Evolutionary conservation across 2,113 vertebrate species (phyloP), one percentile per base, ranked within the genome.

Genomic region (Alosa alosa): DNA sequence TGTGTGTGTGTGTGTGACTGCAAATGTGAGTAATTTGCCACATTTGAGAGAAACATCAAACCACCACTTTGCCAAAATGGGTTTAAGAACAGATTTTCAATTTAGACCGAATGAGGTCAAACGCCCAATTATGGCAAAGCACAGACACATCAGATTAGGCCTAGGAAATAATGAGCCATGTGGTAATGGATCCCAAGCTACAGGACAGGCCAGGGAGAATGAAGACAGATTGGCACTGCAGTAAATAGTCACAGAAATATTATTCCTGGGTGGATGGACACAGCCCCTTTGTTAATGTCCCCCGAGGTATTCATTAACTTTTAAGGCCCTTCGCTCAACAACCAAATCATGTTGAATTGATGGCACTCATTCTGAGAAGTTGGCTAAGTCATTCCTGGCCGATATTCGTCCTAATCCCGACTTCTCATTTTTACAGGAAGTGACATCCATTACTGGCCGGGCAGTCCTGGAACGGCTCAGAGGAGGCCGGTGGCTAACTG

Each of bases 371-470:
- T 88, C 83, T 52, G 87, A 89, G 41, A 84, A 84, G 68, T 81
- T 39, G 81, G 75, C 88, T 39, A 86, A 86, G 72, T 78, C 83
- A 85, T 88, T 52, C 86, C 88, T 89, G 89, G 90, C 87, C 89
- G 87, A 88, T 86, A 91, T 89, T 90, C 86, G 83, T 81, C 31
- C 87, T 91, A 89, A 88, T 90, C 81, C 83, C 39, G 18, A 44
- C 49, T 78, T 86, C 86, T 84, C 84, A 81, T 87, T 92, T 91
- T 92, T 89, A 91, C 89, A 89, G 88, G 88, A 93, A 89, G 90
- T 93, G 91, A 92, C 93, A 93, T 88, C 88, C 88, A 93, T 94
- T 94, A 92, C 90, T 93, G 92, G 89, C 92, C 86, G 88, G 81
- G 90, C 90, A 91, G 90, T 89, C 85, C 89, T 89, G 55, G 45